Evolutionary conservation across 2,113 vertebrate genomes (phyloP).

Genomic region (Eptesicus fuscus): DNA sequence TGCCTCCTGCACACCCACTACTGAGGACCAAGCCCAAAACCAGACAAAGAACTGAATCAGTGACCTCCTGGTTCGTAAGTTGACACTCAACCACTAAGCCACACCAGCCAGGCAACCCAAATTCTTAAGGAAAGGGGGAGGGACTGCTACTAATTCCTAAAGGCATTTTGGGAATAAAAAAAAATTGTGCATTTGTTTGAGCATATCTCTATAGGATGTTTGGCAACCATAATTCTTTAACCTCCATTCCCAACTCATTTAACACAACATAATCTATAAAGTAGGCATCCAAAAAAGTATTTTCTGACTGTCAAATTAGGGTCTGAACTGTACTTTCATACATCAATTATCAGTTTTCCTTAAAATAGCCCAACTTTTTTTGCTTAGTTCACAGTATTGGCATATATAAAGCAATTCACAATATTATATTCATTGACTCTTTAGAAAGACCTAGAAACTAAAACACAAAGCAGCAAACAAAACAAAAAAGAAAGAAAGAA

Average conservation of each 20-base stretch:
- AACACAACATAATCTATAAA: neutral
- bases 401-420: neutral
- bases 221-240: neutral
- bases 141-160: neutral
- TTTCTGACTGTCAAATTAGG: neutral
- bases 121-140: neutral
- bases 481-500: neutral
- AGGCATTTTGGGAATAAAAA: neutral
- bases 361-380: neutral
- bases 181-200: neutral
- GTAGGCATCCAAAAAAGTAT: neutral
- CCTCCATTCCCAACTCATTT: neutral
- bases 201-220: neutral
- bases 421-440: neutral
- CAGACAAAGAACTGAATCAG: too few species aligned
- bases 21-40: too few species aligned
- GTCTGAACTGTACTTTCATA: neutral
- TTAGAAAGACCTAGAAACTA: neutral
- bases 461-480: neutral
- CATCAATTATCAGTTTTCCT: constrained; percentile 10
- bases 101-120: neutral
- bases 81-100: too few species aligned
- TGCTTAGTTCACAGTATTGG: neutral
- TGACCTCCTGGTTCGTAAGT: too few species aligned
- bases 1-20: too few species aligned